Evolutionary conservation across 2,888 invertebrate species (phyloP).

Genomic region (Carterocephalus palaemon): DNA sequence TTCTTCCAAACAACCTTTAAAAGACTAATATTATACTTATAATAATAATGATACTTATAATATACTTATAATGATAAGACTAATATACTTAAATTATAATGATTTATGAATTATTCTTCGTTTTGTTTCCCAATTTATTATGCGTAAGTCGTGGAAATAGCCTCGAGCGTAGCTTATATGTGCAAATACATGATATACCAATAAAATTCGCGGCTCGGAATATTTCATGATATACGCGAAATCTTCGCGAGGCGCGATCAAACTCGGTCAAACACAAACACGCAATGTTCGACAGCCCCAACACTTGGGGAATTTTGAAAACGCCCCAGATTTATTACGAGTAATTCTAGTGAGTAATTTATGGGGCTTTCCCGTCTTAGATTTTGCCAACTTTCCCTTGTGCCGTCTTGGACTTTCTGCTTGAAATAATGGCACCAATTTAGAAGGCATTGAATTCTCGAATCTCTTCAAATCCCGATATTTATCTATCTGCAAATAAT

Average conservation of each 20-base stretch:
- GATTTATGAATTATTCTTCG: no score
- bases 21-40: no score
- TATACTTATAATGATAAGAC: no score
- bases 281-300: conserved; percentile 28
- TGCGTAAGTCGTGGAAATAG: neutral
- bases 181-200: conserved; percentile 9
- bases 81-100: no score
- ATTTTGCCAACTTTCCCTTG: conserved; percentile 17
- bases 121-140: conserved; percentile 2
- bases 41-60: no score
- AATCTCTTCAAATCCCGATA: no score
- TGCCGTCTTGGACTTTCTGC: conserved; percentile 1
- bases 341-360: conserved; percentile 32
- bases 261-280: conserved; percentile 36
- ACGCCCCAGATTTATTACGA: conserved; percentile 36
- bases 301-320: conserved; percentile 32
- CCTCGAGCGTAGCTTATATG: neutral
- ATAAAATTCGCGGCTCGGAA: conserved; percentile 21
- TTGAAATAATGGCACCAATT: conserved; percentile 19
- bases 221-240: conserved; percentile 33
- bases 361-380: conserved; percentile 33
- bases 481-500: no score
- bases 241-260: conserved; percentile 26
- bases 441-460: conserved; percentile 19
- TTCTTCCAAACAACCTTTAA: no score